Base-by-base conservation (phyloP, 2,888 invertebrate genomes). In the Aspidiotus destructor region DNA sequence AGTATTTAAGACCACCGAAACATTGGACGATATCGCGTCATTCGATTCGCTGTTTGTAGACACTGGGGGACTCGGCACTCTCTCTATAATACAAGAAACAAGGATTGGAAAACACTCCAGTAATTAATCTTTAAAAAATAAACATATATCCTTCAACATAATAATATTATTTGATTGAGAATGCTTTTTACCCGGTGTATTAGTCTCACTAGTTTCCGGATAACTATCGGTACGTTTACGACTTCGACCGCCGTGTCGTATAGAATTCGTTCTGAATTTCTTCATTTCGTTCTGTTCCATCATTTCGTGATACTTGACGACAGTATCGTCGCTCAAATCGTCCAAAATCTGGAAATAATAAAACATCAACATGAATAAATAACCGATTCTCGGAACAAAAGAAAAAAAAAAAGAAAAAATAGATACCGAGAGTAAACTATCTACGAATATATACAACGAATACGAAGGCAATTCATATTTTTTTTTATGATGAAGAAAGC, bases 141-240 rank as follows among this genome's bases (percentile, higher is more conserved):
- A 28, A 8, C 17, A 58, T 3, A 48, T 13, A 28, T 28, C 2
- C 28, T 28, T 28, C 5, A n/a, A 3, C 48, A 48, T 48, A 48
- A 13, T 44, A 10, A 10, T 44, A 44, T 48, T 11, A 48, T 48
- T n/a, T 48, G 10, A 48, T 11, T 6, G n/a, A 48, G 48, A 11
- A 13, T 48, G 48, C 48, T 48, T 48, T 6, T 11, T n/a, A 67
- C 67, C 67, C 8, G 70, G 69, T 16, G 71, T 69, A 65, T 71
- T 71, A 17, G 70, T 69, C 68, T 71, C 71, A 58, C 69, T 69
- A 28, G 70, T 70, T 57, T 71, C 70, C 8, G 69, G 69, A 57
- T 70, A 65, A 60, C 71, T 71, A 44, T 70, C 69, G 9, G 69
- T 70, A 42, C 71, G 67, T 70, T 71, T 70, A 61, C 71, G 64